Conservation (phyloP, 2,888 invertebrate genomes). For the Hipparchia sbordonii region DNA sequence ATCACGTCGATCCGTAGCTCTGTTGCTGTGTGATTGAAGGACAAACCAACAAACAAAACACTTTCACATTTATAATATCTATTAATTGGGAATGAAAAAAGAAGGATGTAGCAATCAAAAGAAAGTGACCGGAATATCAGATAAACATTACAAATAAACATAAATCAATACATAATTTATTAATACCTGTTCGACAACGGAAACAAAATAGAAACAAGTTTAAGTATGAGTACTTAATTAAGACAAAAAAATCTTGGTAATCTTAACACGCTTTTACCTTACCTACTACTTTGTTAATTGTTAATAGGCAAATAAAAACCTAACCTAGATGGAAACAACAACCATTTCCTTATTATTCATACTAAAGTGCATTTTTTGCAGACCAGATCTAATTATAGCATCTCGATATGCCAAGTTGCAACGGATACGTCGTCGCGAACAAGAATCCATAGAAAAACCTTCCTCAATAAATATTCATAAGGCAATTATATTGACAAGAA, state of each 20-base stretch:
- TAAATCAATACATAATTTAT: not conserved
- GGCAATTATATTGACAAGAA: slow-evolving; percentile 54
- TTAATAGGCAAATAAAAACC: not conserved
- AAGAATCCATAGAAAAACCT: slow-evolving; percentile 35
- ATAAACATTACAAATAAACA: not conserved
- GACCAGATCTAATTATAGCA: not conserved
- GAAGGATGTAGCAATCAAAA: slow-evolving; percentile 3
- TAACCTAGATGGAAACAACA: not conserved
- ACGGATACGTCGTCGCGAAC: slow-evolving; percentile 29
- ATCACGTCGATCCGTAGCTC: too few species aligned
- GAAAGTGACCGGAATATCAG: slow-evolving; percentile 6
- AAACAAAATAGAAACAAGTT: not conserved
- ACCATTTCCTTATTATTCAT: slow-evolving; percentile 16
- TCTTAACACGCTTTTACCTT: too few species aligned
- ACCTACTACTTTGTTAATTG: too few species aligned
- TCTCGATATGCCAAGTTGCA: slow-evolving; percentile 3
- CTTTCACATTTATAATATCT: not conserved
- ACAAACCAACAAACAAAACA: too few species aligned
- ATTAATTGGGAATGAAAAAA: not conserved
- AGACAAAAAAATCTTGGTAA: too few species aligned
- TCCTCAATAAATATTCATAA: slow-evolving; percentile 44
- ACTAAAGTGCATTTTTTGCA: not conserved
- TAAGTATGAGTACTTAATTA: too few species aligned
- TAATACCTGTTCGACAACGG: not conserved
- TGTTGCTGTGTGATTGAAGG: too few species aligned